These are phyloP conservation scores for Ceryle rudis DNA, from an alignment of 2,797 vertebrate genomes.

Conservation along the genomic window DNA sequence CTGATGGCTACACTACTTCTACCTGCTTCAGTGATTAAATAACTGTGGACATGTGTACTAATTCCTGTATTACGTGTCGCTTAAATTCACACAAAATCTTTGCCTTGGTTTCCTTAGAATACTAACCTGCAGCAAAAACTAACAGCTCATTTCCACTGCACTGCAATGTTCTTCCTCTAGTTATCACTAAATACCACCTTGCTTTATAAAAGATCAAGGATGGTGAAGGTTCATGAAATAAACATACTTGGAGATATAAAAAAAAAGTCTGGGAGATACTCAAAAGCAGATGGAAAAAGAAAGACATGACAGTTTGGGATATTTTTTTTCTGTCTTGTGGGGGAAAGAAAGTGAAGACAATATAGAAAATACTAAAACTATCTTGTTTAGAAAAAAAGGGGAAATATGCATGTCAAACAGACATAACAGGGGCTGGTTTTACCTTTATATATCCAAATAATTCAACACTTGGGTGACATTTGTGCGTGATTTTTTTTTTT, in stretches of 20 bases:
- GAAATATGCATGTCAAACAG: background rate
- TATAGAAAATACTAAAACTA: background rate
- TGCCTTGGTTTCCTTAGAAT: background rate
- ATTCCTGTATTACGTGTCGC: rapidly evolving
- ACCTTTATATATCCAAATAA: background rate
- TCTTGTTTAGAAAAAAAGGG: background rate
- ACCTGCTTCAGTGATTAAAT: background rate
- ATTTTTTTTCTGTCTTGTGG: background rate
- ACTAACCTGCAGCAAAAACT: rapidly evolving
- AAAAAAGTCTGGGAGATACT: background rate
- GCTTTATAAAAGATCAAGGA: background rate
- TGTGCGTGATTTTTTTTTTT: background rate
- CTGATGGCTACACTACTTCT: background rate
- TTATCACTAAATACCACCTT: background rate
- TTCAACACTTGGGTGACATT: background rate
- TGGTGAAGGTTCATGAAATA: background rate
- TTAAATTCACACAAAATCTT: background rate
- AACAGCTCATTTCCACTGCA: background rate
- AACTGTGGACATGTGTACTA: background rate
- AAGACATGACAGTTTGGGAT: background rate
- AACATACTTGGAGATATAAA: background rate
- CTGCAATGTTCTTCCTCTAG: background rate
- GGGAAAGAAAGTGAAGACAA: background rate
- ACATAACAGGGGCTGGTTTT: background rate
- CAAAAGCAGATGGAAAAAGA: background rate